Evolutionary conservation across 2,113 vertebrate genomes (phyloP).

Genomic region (Mystacornis crossleyi): DNA sequence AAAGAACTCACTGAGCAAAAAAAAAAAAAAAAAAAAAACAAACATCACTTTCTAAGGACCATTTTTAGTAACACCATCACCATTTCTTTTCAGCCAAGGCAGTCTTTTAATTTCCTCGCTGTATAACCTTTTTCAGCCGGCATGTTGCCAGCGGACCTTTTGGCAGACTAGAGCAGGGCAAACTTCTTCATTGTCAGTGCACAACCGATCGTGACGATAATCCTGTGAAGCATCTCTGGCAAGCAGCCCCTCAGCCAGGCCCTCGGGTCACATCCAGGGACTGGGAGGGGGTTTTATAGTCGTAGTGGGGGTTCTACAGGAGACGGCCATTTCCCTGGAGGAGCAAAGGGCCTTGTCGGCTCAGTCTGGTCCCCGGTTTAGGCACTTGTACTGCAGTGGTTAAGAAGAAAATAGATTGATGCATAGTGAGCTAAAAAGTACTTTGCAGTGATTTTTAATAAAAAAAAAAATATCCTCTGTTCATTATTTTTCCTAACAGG

Average conservation of each 20-base stretch:
- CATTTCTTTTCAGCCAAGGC: slow-evolving; percentile 75
- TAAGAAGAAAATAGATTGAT: slow-evolving; percentile 52
- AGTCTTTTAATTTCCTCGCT: slow-evolving; percentile 75
- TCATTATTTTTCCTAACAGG: slow-evolving; percentile 74
- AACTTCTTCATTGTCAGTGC: slow-evolving; percentile 63
- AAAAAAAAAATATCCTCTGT: slow-evolving; percentile 62
- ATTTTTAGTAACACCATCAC: slow-evolving; percentile 79
- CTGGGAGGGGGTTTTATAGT: slow-evolving; percentile 16
- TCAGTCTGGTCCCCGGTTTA: slow-evolving; percentile 66
- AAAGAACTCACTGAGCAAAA: slow-evolving; percentile 65
- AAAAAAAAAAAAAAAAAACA: not conserved
- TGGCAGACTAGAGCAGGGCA: slow-evolving; percentile 66
- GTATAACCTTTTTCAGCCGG: slow-evolving; percentile 75
- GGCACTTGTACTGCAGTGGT: slow-evolving; percentile 78
- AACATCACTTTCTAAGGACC: slow-evolving; percentile 76
- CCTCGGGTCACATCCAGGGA: slow-evolving; percentile 59
- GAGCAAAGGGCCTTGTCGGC: slow-evolving; percentile 33
- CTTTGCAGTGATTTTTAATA: slow-evolving; percentile 77
- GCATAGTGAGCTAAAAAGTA: slow-evolving; percentile 32
- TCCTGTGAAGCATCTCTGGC: slow-evolving; percentile 59
- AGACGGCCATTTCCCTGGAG: slow-evolving; percentile 62
- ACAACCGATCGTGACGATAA: slow-evolving; percentile 35
- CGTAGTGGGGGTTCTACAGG: slow-evolving; percentile 72
- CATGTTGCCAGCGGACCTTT: slow-evolving; percentile 67
- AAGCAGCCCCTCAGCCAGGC: slow-evolving; percentile 52